Evolutionary conservation across 1,140 invertebrate species (phyloP).

Genomic region (Drosophila navojoa): DNA sequence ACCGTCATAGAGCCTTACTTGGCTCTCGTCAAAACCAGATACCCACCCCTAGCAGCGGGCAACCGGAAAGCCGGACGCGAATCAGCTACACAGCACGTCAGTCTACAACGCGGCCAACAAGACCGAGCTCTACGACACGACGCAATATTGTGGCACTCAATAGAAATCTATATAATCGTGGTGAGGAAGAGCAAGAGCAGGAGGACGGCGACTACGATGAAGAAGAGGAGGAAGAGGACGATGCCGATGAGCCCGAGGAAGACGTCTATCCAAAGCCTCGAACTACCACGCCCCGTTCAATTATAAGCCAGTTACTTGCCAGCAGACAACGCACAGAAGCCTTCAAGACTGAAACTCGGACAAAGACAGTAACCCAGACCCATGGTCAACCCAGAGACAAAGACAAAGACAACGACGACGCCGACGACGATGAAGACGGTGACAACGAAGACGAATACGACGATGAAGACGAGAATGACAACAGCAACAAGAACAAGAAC

Average conservation of each 20-base stretch:
- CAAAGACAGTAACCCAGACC: neutral
- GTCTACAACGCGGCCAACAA: slow-evolving; percentile 40
- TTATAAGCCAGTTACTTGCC: slow-evolving; percentile 58
- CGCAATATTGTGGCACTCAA: slow-evolving; percentile 60
- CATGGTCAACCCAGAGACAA: neutral
- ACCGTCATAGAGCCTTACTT: slow-evolving; percentile 54
- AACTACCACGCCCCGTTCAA: slow-evolving; percentile 29
- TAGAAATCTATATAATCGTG: slow-evolving; percentile 57
- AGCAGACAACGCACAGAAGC: slow-evolving; percentile 42
- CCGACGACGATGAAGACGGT: neutral
- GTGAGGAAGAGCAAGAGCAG: slow-evolving; percentile 34
- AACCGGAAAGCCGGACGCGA: neutral
- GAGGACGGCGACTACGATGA: slow-evolving; percentile 31
- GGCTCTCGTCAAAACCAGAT: neutral
- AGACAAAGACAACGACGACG: slow-evolving; percentile 8
- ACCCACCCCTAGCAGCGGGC: neutral
- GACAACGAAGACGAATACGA: slow-evolving; percentile 14
- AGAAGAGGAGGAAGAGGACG: slow-evolving; percentile 15
- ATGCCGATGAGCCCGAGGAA: slow-evolving; percentile 14
- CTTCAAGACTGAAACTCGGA: slow-evolving; percentile 15
- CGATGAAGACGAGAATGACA: slow-evolving; percentile 2
- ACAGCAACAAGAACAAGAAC: no score
- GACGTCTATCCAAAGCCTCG: no score
- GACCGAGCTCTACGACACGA: slow-evolving; percentile 44
- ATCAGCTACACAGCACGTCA: slow-evolving; percentile 10